Evolutionary conservation across 2,113 vertebrate genomes (phyloP), one percentile per base, ranked within the genome.

Genomic region (Vulpes lagopus): DNA sequence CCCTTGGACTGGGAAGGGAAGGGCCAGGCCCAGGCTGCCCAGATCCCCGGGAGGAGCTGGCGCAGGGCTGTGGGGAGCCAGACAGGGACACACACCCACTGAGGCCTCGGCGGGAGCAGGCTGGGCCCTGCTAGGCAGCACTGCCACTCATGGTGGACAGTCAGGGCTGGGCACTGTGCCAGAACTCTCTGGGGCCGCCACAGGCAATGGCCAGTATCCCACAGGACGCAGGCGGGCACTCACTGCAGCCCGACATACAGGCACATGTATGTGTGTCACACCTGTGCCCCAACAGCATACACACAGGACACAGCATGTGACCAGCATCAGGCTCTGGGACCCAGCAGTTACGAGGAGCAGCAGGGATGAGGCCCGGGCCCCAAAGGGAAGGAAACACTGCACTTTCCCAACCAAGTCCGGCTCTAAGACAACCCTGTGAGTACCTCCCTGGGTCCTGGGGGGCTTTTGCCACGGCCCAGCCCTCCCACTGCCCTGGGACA

Each of bases 31-130:
- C 64, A 43, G 59, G 92, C 96, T 1, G 51, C 91, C 81, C 73
- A 95, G 80, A 95, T 93, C 97, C 94, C 88, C 59, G 69, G 96
- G 95, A 95, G 89, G 82, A 43, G 91, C 96, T 35, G 7, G 71
- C 81, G 87, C 11, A 9, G 76, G 27, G 76, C 6, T 27, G 23
- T 5, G 78, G 86, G 97, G 78, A 97, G 76, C 69, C 85, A 93
- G 95, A 94, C 90, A 73, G 92, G 79, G 92, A 84, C 88, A 89
- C 89, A 95, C 55, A 79, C 71, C 95, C 96, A 82, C 59, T 80
- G 65, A 67, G 90, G 94, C 73, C 49, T 4, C 9, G 76, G 78
- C 74, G 49, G 0, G 35, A 69, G 80, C 86, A 89, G 89, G 62
- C 59, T 15, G 20, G 49, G 79, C 53, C 83, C 60, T 67, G 62